These are phyloP conservation scores for Temnothorax unifasciatus DNA, from an alignment of 2,888 invertebrate species.

Conservation along the genomic window DNA sequence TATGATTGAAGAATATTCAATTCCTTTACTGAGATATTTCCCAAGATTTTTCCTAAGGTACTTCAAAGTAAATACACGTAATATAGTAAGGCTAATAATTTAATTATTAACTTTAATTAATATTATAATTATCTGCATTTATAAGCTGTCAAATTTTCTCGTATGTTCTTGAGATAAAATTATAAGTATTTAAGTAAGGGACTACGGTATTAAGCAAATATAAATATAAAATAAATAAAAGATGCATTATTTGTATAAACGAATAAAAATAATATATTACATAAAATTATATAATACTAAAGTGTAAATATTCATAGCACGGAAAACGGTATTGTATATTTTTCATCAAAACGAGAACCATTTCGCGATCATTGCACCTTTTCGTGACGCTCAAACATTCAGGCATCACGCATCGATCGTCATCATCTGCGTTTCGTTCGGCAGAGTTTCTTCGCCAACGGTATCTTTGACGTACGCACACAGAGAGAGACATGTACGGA, in stretches of 20 bases:
- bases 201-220: background rate
- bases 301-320: background rate
- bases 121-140: background rate
- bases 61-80: background rate
- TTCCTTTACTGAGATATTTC: background rate
- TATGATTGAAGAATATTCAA: background rate
- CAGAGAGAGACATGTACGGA: background rate
- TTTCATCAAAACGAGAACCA: background rate
- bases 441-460: conserved; percentile 38
- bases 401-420: conserved; percentile 19
- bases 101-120: background rate
- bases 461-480: background rate
- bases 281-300: background rate
- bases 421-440: conserved; percentile 27
- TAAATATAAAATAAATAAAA: conserved; percentile 8
- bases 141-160: background rate
- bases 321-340: background rate
- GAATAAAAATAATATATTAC: background rate
- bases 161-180: background rate
- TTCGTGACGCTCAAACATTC: background rate
- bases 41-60: background rate
- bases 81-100: background rate
- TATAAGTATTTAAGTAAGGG: background rate
- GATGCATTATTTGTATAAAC: background rate
- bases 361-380: conserved; percentile 1